phyloP scores from a whole-genome alignment of 1,140 invertebrate species.

The Caenorhabditis inopinata region DNA sequence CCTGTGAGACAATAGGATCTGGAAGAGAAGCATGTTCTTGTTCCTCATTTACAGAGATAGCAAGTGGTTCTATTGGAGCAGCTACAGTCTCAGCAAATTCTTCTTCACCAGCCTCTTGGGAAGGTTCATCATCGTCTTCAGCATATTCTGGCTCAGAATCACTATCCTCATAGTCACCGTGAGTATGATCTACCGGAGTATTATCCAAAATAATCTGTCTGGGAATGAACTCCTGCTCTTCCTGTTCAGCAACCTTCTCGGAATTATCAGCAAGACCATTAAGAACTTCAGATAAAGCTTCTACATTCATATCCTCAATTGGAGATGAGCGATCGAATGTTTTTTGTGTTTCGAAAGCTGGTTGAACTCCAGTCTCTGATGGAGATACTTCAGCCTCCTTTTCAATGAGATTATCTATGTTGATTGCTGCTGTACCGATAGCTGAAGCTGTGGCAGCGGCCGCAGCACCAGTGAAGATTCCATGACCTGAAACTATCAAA shows the following conservation, averaged over 20 bases:
- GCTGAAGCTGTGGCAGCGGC: constrained; percentile 3
- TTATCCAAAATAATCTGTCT: not conserved
- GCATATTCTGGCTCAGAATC: constrained; percentile 37
- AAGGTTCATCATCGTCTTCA: not conserved
- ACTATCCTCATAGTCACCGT: constrained; percentile 11
- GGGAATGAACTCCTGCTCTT: not conserved
- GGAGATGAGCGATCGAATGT: not conserved
- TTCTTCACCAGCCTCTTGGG: not conserved
- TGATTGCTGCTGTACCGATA: not conserved
- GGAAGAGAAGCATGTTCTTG: not conserved
- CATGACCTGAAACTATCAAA: not conserved
- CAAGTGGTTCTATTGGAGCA: not conserved
- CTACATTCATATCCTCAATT: not conserved
- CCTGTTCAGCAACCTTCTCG: not conserved
- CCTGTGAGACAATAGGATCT: not conserved
- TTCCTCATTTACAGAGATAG: not conserved
- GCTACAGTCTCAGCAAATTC: not conserved
- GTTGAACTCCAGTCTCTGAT: not conserved
- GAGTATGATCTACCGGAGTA: not conserved
- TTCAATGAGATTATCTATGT: not conserved
- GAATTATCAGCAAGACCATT: not conserved
- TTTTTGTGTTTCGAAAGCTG: not conserved
- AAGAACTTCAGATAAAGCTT: not conserved
- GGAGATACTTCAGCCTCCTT: not conserved
- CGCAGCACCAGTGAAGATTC: constrained; percentile 21